Evolutionary conservation across 2,797 vertebrate genomes (phyloP), one percentile per base, ranked within the genome.

Genomic region (Ceryle rudis): DNA sequence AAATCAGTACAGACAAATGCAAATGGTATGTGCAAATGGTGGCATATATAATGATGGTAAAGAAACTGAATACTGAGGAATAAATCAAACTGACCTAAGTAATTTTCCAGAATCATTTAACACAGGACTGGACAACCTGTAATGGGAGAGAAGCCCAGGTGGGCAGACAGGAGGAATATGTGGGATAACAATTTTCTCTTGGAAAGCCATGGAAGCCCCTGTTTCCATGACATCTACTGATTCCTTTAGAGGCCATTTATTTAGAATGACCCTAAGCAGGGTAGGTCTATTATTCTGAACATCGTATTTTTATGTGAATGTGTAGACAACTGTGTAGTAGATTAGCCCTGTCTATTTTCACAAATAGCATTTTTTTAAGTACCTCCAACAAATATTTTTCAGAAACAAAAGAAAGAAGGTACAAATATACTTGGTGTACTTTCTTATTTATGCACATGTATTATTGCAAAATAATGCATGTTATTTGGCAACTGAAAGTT

Each of bases 391-490:
- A 84, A 51, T 87, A 60, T 58, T 89, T 89, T 90, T 78, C 51
- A 89, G 74, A 44, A 91, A 72, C 39, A 75, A 72, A 88, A 73
- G 57, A 83, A 97, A 82, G 41, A 35, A 81, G 20, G 42, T 55
- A 82, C 46, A 69, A 81, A 95, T 66, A 75, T 39, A 73, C 65
- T 57, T 39, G 12, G 46, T 73, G 51, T 61, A 44, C 49, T 77
- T 92, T 58, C 84, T 91, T 93, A 89, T 81, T 92, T 94, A 95
- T 92, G 71, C 35, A 77, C 83, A 54, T 60, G 77, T 60, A 87
- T 95, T 93, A 78, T 52, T 91, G 93, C 71, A 95, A 94, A 96
- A 81, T 94, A 91, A 93, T 94, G 83, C 31, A 86, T 58, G 66
- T 42, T 94, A 74, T 95, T 95, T 93, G 94, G 77, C 83, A 95